Percentiles rank a stretch among this genome's conserved stretches.
phyloP scores from a whole-genome alignment of 2,888 invertebrate species.

The Dusona sp. region DNA sequence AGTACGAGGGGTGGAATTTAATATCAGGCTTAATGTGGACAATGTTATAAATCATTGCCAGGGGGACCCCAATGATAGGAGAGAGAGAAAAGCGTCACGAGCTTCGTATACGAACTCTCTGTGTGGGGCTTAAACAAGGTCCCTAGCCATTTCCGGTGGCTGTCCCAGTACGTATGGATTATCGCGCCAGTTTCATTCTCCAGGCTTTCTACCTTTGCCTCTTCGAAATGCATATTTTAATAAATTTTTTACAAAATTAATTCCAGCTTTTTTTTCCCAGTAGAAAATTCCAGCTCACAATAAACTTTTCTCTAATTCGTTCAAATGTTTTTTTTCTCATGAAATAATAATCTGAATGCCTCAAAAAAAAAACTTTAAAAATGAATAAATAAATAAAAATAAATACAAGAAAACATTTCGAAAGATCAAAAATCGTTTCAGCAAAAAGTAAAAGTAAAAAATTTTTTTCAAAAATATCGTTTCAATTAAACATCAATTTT shows the following conservation, averaged over 20 bases:
- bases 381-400: background rate
- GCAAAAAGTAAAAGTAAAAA: background rate
- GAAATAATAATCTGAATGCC: too few species aligned
- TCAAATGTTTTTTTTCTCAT: background rate
- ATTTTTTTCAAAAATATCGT: background rate
- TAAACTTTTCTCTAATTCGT: background rate
- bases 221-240: background rate
- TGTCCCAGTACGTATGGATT: slow-evolving; percentile 33
- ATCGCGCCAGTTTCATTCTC: slow-evolving; percentile 38
- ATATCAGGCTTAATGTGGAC: slow-evolving; percentile 61
- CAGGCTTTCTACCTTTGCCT: background rate
- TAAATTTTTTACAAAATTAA: background rate
- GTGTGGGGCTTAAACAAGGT: slow-evolving; percentile 64
- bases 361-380: background rate
- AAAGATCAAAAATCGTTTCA: background rate
- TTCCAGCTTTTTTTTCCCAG: background rate
- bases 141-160: slow-evolving; percentile 62
- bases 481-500: background rate
- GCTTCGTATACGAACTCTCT: background rate
- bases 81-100: slow-evolving; percentile 40
- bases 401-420: too few species aligned
- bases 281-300: background rate
- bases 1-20: slow-evolving; percentile 64
- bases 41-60: slow-evolving; percentile 65
- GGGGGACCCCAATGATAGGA: slow-evolving; percentile 29